A percentile compares a stretch with the other conserved stretches of the same genome.
Conservation (phyloP, 2,113 vertebrate species). For the Stegostoma tigrinum region DNA sequence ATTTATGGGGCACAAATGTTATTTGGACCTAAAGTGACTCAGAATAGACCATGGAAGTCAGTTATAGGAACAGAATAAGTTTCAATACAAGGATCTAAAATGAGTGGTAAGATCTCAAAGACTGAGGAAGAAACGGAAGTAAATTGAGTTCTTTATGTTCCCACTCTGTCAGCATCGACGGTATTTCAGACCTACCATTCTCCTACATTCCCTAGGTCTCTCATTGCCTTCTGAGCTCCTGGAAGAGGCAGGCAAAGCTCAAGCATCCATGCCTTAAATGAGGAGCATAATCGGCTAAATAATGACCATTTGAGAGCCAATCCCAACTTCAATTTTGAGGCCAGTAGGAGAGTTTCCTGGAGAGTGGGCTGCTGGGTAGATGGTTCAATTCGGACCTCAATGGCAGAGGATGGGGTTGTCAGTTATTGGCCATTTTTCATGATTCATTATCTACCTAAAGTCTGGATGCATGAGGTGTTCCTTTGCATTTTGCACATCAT, state of each 20-base stretch:
- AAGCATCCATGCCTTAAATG: too few relatives aligned
- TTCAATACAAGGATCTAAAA: background rate
- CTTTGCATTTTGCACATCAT: background rate
- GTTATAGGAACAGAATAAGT: background rate
- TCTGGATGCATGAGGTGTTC: too few relatives aligned
- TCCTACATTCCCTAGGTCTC: background rate
- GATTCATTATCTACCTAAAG: too few relatives aligned
- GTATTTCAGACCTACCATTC: background rate
- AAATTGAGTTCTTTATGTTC: background rate
- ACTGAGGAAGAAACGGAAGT: background rate
- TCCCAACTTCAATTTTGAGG: too few relatives aligned
- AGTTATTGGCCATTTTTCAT: too few relatives aligned
- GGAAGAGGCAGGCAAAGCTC: background rate
- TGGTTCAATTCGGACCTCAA: too few relatives aligned
- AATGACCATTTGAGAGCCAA: too few relatives aligned
- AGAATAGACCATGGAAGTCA: background rate
- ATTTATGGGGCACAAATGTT: too few relatives aligned
- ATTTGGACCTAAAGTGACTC: background rate
- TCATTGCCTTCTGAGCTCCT: background rate
- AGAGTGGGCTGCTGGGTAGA: too few relatives aligned
- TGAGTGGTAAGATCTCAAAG: background rate
- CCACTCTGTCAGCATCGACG: background rate
- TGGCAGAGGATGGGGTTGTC: too few relatives aligned
- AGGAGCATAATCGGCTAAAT: too few relatives aligned
- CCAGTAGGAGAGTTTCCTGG: too few relatives aligned